Evolutionary conservation across 1,140 invertebrate genomes (phyloP).

Genomic region (Tribolium madens): DNA sequence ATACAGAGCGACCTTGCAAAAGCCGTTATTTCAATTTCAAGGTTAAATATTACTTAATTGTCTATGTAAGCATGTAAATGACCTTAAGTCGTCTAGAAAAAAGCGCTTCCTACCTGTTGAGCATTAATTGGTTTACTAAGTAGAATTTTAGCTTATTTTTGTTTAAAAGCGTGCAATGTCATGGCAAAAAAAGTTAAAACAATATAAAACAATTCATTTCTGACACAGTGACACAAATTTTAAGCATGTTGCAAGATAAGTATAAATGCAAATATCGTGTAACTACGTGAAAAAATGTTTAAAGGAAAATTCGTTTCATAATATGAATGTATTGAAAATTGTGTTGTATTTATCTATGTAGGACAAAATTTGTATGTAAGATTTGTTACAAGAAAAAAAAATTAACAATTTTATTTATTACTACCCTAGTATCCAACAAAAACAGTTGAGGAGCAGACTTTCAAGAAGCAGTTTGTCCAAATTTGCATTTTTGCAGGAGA

Average conservation of each 20-base stretch:
- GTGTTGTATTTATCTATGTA: background rate
- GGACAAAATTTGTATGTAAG: background rate
- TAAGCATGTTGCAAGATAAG: background rate
- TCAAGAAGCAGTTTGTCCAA: no score
- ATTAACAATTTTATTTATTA: no score
- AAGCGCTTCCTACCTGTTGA: background rate
- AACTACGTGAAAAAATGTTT: background rate
- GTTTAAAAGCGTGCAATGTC: background rate
- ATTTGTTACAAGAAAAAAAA: background rate
- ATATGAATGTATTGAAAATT: background rate
- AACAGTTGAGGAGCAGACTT: no score
- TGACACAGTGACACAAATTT: background rate
- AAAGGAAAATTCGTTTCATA: background rate
- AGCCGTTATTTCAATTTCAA: slow-evolving; percentile 18
- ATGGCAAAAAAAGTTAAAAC: background rate
- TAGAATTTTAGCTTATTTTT: background rate
- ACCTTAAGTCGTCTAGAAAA: slow-evolving; percentile 1
- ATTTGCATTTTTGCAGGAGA: no score
- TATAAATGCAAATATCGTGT: background rate
- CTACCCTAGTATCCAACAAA: no score
- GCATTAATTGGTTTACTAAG: background rate
- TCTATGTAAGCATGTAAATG: slow-evolving; percentile 20
- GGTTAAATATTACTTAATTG: slow-evolving; percentile 30
- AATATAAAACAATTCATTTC: background rate
- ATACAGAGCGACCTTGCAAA: background rate